A percentile compares a stretch with the other conserved stretches of the same genome.
Conservation (phyloP, 2,113 vertebrate genomes). For the Oncorhynchus clarkii region DNA sequence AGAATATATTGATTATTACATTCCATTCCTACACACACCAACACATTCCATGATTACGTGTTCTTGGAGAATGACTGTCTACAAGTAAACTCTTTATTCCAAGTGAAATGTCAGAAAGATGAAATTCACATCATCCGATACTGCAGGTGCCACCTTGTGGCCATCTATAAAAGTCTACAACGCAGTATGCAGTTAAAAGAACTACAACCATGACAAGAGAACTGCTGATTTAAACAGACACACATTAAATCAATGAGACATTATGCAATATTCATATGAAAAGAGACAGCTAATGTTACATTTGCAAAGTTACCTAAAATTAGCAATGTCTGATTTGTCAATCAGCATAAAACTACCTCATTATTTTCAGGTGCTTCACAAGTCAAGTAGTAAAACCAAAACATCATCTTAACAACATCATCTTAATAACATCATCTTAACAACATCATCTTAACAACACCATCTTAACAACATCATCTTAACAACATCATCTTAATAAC, state of each 20-base stretch:
- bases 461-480: too few relatives aligned
- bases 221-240: background rate
- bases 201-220: background rate
- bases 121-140: background rate
- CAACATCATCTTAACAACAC: too few relatives aligned
- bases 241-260: background rate
- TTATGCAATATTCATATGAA: background rate
- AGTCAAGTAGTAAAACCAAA: background rate
- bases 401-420: background rate
- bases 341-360: background rate
- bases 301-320: background rate
- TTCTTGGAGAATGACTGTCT: too few relatives aligned
- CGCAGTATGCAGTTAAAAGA: background rate
- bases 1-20: too few relatives aligned
- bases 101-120: background rate
- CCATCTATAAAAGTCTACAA: background rate
- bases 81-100: background rate
- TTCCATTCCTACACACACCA: too few relatives aligned
- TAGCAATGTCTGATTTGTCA: background rate
- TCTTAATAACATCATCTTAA: too few relatives aligned
- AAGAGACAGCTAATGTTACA: background rate
- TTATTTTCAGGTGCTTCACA: background rate
- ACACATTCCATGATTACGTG: too few relatives aligned
- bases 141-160: background rate
- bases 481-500: too few relatives aligned